Evolutionary conservation across 92 coral and sea anemone species (phyloP).

Genomic region (Metridium senile): DNA sequence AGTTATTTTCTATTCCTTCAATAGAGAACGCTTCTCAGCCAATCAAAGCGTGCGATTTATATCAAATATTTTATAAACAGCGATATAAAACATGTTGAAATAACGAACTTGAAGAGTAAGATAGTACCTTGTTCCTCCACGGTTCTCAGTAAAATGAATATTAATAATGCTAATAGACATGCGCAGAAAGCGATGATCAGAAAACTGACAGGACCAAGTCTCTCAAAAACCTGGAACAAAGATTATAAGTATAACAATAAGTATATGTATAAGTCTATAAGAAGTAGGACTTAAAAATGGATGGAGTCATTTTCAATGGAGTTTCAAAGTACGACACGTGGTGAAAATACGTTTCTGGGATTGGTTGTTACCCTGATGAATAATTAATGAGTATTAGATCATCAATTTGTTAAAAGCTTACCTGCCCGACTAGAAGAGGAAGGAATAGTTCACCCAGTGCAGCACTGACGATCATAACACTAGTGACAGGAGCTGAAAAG

Average conservation of each 20-base stretch:
- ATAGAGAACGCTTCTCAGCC: no score
- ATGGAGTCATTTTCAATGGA: no score
- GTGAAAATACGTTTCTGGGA: no score
- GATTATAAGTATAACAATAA: neutral
- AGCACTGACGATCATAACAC: constrained; percentile 94
- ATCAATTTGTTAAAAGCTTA: constrained; percentile 17
- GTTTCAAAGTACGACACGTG: no score
- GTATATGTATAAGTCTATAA: neutral
- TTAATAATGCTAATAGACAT: constrained; percentile 82
- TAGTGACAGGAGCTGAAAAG: constrained; percentile 93
- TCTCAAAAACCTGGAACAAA: constrained; percentile 77
- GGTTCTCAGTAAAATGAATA: constrained; percentile 81
- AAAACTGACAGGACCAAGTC: constrained; percentile 95
- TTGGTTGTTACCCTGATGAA: no score
- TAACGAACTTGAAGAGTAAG: no score
- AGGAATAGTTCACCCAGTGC: constrained; percentile 87
- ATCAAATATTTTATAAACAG: no score
- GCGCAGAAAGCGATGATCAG: constrained; percentile 91
- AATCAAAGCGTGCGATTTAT: no score
- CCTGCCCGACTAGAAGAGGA: constrained; percentile 93
- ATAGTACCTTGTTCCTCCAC: constrained; percentile 73
- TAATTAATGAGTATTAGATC: no score
- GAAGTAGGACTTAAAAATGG: neutral
- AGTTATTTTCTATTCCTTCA: no score
- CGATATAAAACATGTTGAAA: no score